Percentiles rank a stretch among this genome's conserved stretches.
Conservation (phyloP, 2,113 vertebrate genomes). For the Brachyhypopomus gauderio region DNA sequence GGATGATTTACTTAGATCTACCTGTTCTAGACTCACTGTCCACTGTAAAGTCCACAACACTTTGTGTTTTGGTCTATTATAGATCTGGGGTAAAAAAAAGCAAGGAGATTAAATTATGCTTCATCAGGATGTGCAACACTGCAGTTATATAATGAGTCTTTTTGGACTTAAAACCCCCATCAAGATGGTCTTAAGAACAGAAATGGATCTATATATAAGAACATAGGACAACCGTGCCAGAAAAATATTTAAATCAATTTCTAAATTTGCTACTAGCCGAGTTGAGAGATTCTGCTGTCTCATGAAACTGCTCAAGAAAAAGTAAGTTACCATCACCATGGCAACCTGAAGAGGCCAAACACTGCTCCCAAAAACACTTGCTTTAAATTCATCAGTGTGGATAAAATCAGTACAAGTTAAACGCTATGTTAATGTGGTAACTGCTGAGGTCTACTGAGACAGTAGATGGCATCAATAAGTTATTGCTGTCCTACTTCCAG, state of each 20-base stretch:
- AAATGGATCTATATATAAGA: neutral
- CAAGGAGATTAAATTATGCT: no score
- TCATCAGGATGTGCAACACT: neutral
- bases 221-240: no score
- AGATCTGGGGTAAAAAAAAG: no score
- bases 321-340: neutral
- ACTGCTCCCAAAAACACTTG: neutral
- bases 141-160: neutral
- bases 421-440: neutral
- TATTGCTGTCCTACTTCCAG: conserved; percentile 49
- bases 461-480: neutral
- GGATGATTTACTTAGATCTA: neutral
- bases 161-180: neutral
- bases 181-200: neutral
- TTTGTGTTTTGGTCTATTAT: neutral
- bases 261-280: no score
- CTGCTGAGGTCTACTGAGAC: no score
- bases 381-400: neutral
- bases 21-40: neutral
- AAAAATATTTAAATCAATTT: neutral
- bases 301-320: neutral
- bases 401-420: neutral
- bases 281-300: neutral
- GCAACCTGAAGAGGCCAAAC: neutral
- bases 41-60: neutral